Evolutionary conservation across 2,888 invertebrate species (phyloP).

Genomic region (Spisula subtruncata): DNA sequence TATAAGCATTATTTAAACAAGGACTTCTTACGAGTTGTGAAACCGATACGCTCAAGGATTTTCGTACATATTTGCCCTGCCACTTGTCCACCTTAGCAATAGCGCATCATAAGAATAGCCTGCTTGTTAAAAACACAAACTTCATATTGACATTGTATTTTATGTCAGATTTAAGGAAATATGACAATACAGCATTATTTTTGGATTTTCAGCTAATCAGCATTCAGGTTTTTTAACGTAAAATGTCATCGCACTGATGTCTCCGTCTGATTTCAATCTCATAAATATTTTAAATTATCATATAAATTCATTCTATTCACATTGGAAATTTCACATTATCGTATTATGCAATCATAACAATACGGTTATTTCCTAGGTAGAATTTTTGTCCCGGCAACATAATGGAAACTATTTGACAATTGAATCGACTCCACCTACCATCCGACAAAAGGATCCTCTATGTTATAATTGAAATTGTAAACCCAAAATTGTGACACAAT

Average conservation of each 20-base stretch:
- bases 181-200: slow-evolving; percentile 29
- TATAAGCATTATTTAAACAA: slow-evolving; percentile 65
- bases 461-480: slow-evolving; percentile 60
- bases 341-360: slow-evolving; percentile 56
- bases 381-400: slow-evolving; percentile 30
- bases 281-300: slow-evolving; percentile 41
- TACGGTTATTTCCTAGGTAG: slow-evolving; percentile 40
- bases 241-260: slow-evolving; percentile 9
- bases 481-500: slow-evolving; percentile 48
- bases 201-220: background rate
- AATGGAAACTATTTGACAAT: slow-evolving; percentile 47
- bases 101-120: slow-evolving; percentile 45
- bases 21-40: slow-evolving; percentile 60
- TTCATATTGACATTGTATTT: slow-evolving; percentile 58
- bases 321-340: slow-evolving; percentile 32
- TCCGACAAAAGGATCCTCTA: slow-evolving; percentile 57
- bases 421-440: slow-evolving; percentile 41
- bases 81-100: slow-evolving; percentile 30
- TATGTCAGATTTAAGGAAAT: slow-evolving; percentile 38
- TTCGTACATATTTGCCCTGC: slow-evolving; percentile 41
- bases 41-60: slow-evolving; percentile 58
- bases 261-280: slow-evolving; percentile 20
- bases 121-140: slow-evolving; percentile 21
- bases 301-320: slow-evolving; percentile 47
- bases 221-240: background rate